These are phyloP conservation scores for Scomberomorus guttatus DNA, from an alignment of 2,797 vertebrate species.

Conservation along the genomic window DNA sequence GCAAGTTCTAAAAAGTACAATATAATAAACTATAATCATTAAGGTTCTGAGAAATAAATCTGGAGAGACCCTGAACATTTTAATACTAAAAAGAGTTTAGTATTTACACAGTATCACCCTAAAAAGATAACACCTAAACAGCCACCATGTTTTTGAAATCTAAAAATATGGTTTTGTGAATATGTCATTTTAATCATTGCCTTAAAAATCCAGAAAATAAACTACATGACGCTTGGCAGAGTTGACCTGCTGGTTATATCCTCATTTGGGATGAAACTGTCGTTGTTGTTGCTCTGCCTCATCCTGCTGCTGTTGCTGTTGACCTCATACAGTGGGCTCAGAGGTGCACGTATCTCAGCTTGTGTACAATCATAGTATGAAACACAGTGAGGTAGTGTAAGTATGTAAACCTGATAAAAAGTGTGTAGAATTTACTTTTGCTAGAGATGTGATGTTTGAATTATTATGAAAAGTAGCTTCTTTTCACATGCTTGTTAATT, in stretches of 20 bases:
- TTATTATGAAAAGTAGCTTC: no score
- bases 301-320: constrained; percentile 66
- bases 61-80: neutral
- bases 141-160: neutral
- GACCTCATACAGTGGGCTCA: constrained; percentile 65
- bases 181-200: neutral
- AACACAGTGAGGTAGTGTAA: neutral
- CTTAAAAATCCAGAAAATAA: neutral
- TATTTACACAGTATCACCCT: neutral
- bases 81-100: neutral
- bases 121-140: neutral
- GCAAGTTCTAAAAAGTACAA: no score
- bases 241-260: constrained; percentile 51
- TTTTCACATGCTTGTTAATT: no score
- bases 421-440: no score
- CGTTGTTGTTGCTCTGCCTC: constrained; percentile 54
- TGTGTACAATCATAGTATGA: constrained; percentile 40
- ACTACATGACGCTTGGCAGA: neutral
- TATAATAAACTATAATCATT: no score
- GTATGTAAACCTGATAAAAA: neutral
- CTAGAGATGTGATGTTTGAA: no score
- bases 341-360: constrained; percentile 67
- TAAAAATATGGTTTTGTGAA: neutral
- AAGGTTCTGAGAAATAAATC: neutral
- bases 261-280: constrained; percentile 63